Evolutionary conservation across 2,888 invertebrate genomes (phyloP).

Genomic region (Nomada fucata): DNA sequence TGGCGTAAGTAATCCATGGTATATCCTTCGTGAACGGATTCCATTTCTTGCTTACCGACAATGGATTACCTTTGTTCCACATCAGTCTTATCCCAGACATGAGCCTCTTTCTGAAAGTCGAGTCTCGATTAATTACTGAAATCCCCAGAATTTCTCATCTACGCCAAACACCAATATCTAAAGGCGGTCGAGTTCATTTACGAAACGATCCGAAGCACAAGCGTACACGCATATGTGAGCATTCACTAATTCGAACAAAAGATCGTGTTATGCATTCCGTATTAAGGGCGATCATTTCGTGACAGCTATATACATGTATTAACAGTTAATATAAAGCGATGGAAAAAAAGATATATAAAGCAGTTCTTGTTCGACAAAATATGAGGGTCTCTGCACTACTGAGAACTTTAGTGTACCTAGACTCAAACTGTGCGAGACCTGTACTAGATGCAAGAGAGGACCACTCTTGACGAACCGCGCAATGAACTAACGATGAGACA

Average conservation of each 20-base stretch:
- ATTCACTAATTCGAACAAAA: background rate
- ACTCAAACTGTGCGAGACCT: conserved; percentile 86
- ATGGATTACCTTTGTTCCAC: conserved; percentile 91
- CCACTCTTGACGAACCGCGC: conserved; percentile 88
- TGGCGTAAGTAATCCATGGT: conserved; percentile 91
- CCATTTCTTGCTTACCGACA: conserved; percentile 90
- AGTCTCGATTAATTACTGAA: background rate
- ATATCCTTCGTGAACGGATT: conserved; percentile 93
- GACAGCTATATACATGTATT: background rate
- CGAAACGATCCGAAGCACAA: conserved; percentile 22
- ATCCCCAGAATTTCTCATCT: background rate
- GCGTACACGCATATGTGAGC: background rate
- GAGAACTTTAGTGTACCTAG: conserved; percentile 85
- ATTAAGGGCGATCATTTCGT: background rate
- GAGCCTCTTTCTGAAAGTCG: conserved; percentile 87
- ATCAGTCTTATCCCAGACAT: conserved; percentile 90
- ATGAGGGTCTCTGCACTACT: conserved; percentile 3
- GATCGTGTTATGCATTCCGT: background rate
- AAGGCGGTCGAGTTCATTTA: background rate
- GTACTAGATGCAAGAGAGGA: conserved; percentile 78
- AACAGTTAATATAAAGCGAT: background rate
- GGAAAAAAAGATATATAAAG: conserved; percentile 9
- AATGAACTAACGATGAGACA: conserved; percentile 88
- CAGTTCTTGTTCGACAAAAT: background rate
- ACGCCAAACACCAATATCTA: background rate